Conservation (phyloP, 2,113 vertebrate species). For the Aspiorhynchus laticeps region DNA sequence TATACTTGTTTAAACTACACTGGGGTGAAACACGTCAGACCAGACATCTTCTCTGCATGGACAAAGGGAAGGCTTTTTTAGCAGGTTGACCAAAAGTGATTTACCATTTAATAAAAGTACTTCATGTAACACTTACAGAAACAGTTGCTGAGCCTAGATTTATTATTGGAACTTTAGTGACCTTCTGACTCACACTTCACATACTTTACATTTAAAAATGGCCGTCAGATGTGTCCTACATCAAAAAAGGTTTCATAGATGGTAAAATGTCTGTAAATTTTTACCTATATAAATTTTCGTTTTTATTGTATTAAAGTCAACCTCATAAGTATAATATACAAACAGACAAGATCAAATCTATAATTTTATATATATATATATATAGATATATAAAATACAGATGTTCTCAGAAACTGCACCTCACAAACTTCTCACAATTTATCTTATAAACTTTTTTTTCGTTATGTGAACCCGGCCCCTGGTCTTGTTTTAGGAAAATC, state of each 20-base stretch:
- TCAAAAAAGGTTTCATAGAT: too few relatives aligned
- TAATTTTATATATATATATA: background rate
- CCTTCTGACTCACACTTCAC: background rate
- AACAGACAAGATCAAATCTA: background rate
- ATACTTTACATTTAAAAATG: background rate
- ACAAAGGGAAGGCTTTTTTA: conserved; percentile 30
- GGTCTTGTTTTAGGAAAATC: conserved; percentile 4
- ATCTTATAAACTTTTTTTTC: background rate
- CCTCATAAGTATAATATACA: too few relatives aligned
- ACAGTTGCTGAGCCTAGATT: background rate
- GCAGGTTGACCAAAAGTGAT: conserved; percentile 8
- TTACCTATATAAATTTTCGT: too few relatives aligned
- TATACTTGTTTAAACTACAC: conserved; percentile 69
- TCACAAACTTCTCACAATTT: background rate
- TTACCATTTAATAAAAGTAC: background rate
- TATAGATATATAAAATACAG: background rate
- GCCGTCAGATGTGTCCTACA: background rate
- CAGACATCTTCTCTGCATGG: conserved; percentile 36
- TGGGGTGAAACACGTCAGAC: conserved; percentile 54
- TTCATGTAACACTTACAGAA: background rate
- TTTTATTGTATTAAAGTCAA: too few relatives aligned
- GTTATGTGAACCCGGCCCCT: background rate
- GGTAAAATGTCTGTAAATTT: too few relatives aligned
- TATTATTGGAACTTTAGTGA: background rate
- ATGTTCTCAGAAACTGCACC: background rate